Conservation (phyloP, 2,888 invertebrate species). For the Coecobrya sp. region DNA sequence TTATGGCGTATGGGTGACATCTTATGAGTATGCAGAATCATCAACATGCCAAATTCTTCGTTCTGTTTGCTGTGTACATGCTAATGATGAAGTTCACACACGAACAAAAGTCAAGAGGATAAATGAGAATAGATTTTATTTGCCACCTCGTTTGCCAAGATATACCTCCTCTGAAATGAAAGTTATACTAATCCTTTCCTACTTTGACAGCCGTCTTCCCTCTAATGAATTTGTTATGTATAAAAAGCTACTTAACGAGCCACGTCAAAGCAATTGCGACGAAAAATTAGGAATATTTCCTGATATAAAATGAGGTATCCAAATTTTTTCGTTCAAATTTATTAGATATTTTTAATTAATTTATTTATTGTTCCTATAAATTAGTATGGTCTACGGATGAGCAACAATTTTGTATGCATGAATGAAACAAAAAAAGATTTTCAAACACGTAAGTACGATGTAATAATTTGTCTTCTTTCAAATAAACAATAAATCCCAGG, state of each 20-base stretch:
- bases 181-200: neutral
- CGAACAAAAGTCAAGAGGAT: neutral
- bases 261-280: neutral
- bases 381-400: no score
- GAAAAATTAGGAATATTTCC: neutral
- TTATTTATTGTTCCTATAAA: no score
- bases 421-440: no score
- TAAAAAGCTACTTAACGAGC: neutral
- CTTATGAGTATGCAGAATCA: no score
- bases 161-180: neutral
- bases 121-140: neutral
- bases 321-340: no score
- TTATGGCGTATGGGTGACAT: no score
- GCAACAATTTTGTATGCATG: no score
- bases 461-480: no score
- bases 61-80: neutral
- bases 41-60: no score
- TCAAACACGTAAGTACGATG: no score
- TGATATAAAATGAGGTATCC: neutral
- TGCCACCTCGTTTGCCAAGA: neutral
- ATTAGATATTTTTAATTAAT: no score
- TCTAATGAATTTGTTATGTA: neutral
- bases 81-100: neutral
- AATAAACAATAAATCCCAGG: no score
- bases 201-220: neutral